These are phyloP conservation scores for Apodemia hepburni DNA, from an alignment of 2,888 invertebrate species.

Conservation along the genomic window DNA sequence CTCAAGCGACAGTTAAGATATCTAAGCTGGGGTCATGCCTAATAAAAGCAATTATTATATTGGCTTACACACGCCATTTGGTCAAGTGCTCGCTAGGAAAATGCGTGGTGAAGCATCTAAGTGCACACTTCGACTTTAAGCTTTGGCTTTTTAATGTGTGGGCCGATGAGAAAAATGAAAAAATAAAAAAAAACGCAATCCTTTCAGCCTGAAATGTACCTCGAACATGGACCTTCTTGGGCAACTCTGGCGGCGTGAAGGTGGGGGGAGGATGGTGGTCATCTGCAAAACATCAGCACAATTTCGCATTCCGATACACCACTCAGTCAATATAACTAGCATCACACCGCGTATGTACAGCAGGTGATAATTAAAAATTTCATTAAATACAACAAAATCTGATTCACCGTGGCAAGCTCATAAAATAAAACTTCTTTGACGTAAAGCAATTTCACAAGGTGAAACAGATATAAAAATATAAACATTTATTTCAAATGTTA, in stretches of 20 bases:
- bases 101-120: slow-evolving; percentile 77
- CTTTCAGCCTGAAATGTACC: slow-evolving; percentile 83
- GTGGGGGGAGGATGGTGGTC: slow-evolving; percentile 98
- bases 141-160: slow-evolving; percentile 64
- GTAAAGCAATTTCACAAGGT: slow-evolving; percentile 22
- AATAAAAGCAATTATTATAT: slow-evolving; percentile 50
- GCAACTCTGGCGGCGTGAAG: slow-evolving; percentile 99
- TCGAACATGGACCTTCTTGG: slow-evolving; percentile 98
- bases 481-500: slow-evolving; percentile 23
- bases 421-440: background rate
- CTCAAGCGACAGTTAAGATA: slow-evolving; percentile 45
- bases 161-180: slow-evolving; percentile 67
- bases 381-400: slow-evolving; percentile 39
- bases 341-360: slow-evolving; percentile 61
- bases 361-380: slow-evolving; percentile 44
- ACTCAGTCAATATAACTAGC: slow-evolving; percentile 63
- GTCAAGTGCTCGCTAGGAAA: slow-evolving; percentile 67
- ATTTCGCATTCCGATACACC: slow-evolving; percentile 81
- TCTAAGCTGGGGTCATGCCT: slow-evolving; percentile 66
- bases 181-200: slow-evolving; percentile 66
- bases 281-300: slow-evolving; percentile 93
- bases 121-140: slow-evolving; percentile 68
- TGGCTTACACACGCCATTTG: slow-evolving; percentile 37
- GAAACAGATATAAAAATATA: slow-evolving; percentile 27
- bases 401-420: slow-evolving; percentile 43